phyloP scores from a whole-genome alignment of 2,797 vertebrate genomes.

The Echiichthys vipera region DNA sequence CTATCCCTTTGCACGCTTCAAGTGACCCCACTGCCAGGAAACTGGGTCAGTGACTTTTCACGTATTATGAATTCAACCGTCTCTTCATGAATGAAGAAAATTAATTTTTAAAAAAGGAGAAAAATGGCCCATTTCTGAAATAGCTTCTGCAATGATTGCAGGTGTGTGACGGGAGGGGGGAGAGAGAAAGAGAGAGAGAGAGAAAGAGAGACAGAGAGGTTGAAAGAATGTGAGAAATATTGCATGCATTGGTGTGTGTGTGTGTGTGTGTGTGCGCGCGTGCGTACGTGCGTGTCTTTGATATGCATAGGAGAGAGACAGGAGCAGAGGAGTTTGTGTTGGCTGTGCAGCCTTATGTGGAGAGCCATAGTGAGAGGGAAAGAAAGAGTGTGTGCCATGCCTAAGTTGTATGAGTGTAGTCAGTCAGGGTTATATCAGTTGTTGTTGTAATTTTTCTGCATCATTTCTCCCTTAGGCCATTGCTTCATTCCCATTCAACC shows the following conservation, averaged over 20 bases:
- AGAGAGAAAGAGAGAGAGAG: not conserved
- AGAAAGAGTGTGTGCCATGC: not conserved
- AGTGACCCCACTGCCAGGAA: conserved; percentile 32
- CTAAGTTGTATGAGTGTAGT: conserved; percentile 7
- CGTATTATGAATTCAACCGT: conserved; percentile 30
- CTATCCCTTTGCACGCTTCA: not conserved
- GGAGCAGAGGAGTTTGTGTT: conserved; percentile 27
- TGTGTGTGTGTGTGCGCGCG: too few relatives aligned
- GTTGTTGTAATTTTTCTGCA: conserved; percentile 46
- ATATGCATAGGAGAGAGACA: too few relatives aligned
- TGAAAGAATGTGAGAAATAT: not conserved
- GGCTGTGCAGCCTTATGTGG: conserved; percentile 17
- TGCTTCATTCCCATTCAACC: conserved; percentile 25
- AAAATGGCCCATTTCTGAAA: conserved; percentile 59
- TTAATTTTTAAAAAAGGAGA: conserved; percentile 8
- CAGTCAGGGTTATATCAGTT: conserved; percentile 50
- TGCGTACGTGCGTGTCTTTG: too few relatives aligned
- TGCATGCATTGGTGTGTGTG: conserved; percentile 32
- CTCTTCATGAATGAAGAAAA: conserved; percentile 57
- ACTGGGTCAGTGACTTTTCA: conserved; percentile 65
- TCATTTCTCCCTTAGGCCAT: conserved; percentile 35
- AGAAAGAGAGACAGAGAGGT: not conserved
- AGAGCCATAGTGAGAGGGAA: conserved; percentile 3
- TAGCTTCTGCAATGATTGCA: conserved; percentile 46
- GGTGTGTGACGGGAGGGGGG: conserved; percentile 41